These are phyloP conservation scores for Ormia ochracea DNA, from an alignment of 2,888 invertebrate genomes.

Conservation along the genomic window DNA sequence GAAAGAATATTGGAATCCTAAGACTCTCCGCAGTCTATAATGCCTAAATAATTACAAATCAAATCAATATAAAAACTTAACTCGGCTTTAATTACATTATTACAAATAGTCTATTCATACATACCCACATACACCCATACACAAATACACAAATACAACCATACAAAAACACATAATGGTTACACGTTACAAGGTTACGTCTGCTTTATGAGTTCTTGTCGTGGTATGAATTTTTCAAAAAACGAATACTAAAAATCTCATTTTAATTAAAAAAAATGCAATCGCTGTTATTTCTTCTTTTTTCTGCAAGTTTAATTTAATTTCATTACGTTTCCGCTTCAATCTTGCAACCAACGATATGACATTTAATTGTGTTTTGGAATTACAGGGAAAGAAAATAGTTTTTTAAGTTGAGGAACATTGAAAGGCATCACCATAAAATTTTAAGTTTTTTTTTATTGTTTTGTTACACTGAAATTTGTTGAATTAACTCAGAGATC, in stretches of 20 bases:
- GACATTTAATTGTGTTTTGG: neutral
- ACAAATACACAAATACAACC: neutral
- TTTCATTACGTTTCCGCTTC: constrained; percentile 22
- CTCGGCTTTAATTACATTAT: neutral
- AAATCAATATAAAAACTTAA: neutral
- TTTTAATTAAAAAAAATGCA: neutral
- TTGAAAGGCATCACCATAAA: too few relatives aligned
- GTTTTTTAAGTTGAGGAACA: neutral
- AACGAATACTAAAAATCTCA: neutral
- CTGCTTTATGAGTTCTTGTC: too few relatives aligned
- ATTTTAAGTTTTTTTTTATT: too few relatives aligned
- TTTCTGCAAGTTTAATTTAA: constrained; percentile 4
- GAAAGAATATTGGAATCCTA: too few relatives aligned
- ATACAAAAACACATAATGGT: neutral
- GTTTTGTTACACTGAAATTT: too few relatives aligned
- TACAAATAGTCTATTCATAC: neutral
- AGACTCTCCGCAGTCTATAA: too few relatives aligned
- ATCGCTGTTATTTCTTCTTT: neutral
- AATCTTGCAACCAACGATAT: neutral
- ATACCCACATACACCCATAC: neutral
- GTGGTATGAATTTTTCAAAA: neutral
- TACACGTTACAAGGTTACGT: too few relatives aligned
- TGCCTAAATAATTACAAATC: too few relatives aligned
- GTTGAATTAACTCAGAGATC: too few relatives aligned
- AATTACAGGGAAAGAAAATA: neutral